A percentile compares a stretch with the other conserved stretches of the same genome.
phyloP scores from a whole-genome alignment of 2,113 vertebrate genomes.

The Desmodus rotundus region DNA sequence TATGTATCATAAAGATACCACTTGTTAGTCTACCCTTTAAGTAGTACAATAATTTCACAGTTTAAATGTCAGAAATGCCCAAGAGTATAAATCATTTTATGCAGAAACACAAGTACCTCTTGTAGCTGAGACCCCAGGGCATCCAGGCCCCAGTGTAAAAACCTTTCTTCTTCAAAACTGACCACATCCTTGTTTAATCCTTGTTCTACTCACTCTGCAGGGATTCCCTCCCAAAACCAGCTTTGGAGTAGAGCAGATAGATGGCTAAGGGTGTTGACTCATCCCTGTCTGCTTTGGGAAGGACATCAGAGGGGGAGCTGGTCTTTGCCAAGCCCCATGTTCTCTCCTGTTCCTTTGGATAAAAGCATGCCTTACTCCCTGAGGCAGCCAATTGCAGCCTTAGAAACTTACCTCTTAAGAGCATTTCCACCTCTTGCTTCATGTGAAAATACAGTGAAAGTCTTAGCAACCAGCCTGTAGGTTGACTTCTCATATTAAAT shows the following conservation, averaged over 20 bases:
- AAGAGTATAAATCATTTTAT: neutral
- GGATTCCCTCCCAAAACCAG: neutral
- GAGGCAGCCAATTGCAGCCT: neutral
- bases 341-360: neutral
- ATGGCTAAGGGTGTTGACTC: neutral
- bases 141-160: neutral
- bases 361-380: neutral
- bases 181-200: neutral
- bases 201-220: too few species aligned
- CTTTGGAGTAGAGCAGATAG: neutral
- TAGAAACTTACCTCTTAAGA: neutral
- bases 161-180: neutral
- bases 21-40: neutral
- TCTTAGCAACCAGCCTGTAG: neutral
- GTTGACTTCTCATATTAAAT: neutral
- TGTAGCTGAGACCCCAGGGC: neutral
- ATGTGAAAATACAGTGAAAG: neutral
- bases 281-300: neutral
- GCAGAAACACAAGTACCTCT: neutral
- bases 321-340: neutral
- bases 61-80: neutral
- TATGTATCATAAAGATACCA: neutral
- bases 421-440: neutral
- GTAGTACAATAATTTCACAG: neutral
- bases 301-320: neutral